phyloP scores from a whole-genome alignment of 2,797 vertebrate genomes.

The Gallinago stenura region DNA sequence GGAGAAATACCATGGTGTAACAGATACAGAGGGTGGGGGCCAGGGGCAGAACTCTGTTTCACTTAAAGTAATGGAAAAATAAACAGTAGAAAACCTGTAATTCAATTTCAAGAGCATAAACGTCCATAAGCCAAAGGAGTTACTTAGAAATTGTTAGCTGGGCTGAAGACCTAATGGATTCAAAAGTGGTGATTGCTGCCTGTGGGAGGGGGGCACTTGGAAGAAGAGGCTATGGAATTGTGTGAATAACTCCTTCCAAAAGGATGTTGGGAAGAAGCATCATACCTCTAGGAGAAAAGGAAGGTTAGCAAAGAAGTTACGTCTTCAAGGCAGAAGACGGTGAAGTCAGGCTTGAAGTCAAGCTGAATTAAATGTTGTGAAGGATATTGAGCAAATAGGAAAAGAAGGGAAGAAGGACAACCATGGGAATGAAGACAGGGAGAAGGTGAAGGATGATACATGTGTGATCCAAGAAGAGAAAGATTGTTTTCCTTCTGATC shows the following conservation, averaged over 20 bases:
- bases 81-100: constrained; percentile 17
- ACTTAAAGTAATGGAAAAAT: background rate
- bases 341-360: background rate
- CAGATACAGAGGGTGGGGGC: background rate
- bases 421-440: background rate
- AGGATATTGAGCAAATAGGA: background rate
- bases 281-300: background rate
- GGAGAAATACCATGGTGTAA: constrained; percentile 3
- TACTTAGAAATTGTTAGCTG: background rate
- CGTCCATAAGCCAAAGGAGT: background rate
- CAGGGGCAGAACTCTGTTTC: constrained; percentile 4
- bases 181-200: background rate
- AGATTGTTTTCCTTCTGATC: background rate
- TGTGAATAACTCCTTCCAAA: background rate
- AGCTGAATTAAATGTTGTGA: background rate
- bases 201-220: background rate
- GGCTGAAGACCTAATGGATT: background rate
- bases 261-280: background rate
- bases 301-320: background rate
- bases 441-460: background rate
- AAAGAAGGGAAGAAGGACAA: background rate
- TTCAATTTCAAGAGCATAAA: background rate
- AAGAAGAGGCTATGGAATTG: background rate
- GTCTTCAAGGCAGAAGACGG: background rate
- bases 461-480: background rate